A percentile compares a stretch with the other conserved stretches of the same genome.
phyloP scores from a whole-genome alignment of 2,888 invertebrate genomes.

The Diaphora mendica region DNA sequence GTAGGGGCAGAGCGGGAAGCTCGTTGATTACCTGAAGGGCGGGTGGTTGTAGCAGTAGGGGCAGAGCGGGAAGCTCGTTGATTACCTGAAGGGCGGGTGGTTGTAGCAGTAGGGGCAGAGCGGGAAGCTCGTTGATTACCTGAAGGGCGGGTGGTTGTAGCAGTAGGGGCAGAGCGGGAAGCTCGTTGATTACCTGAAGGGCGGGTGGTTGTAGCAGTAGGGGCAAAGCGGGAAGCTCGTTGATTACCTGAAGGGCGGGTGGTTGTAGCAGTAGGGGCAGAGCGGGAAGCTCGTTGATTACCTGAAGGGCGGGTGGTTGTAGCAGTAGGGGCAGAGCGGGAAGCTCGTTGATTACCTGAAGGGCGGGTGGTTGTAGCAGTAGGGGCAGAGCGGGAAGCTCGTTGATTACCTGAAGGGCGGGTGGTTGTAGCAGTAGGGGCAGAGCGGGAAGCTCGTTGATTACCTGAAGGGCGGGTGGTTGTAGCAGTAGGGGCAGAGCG shows the following conservation, averaged over 20 bases:
- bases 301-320: conserved; percentile 98
- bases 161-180: conserved; percentile 99
- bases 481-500: no score
- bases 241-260: conserved; percentile 99
- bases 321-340: conserved; percentile 99
- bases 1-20: conserved; percentile 98
- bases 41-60: conserved; percentile 99
- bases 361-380: conserved; percentile 95
- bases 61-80: conserved; percentile 97
- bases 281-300: conserved; percentile 97
- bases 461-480: no score
- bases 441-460: no score
- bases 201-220: conserved; percentile 99
- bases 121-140: conserved; percentile 96
- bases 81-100: conserved; percentile 98
- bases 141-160: conserved; percentile 98
- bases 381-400: no score
- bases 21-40: conserved; percentile 98
- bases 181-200: conserved; percentile 96
- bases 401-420: no score
- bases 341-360: conserved; percentile 97
- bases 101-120: conserved; percentile 99
- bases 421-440: no score
- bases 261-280: conserved; percentile 99
- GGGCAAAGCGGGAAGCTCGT: conserved; percentile 98